Evolutionary conservation across 2,113 vertebrate genomes (phyloP), one percentile per base, ranked within the genome.

Genomic region (Polypterus senegalus): DNA sequence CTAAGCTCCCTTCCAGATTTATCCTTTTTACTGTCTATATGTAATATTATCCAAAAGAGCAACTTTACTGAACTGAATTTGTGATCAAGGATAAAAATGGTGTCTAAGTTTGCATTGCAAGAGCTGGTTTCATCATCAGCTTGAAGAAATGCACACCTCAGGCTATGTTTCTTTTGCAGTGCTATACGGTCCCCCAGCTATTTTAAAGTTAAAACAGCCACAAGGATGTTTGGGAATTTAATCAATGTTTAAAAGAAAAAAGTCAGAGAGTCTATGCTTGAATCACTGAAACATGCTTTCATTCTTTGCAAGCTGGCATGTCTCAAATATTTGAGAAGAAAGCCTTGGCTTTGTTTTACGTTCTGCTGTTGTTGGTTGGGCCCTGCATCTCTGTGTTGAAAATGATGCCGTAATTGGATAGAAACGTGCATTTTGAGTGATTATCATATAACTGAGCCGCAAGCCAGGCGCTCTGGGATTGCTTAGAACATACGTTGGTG

Each of bases 191-290:
- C 9, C 54, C 43, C 54, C 3, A 55, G 54, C 43, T 10, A 55
- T 55, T 55, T 55, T 55, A 5, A 8, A 57, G 56, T 44, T 57
- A 27, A 44, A 43, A 57, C 56, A 6, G 56, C 56, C 56, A 57
- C n/a, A 57, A 57, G 56, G 56, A 57, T 57, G 27, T 57, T 57
- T 57, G 27, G 5, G 56, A 57, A 57, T 57, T 44, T 43, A 57
- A 57, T 57, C 56, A 57, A 57, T 55, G 27, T 27, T 27, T 27
- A 27, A 27, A 27, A 6, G 6, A 43, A 57, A 57, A 57, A 6
- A 55, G 27, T 27, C 27, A 27, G 27, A 27, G 27, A 27, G 27
- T 27, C 27, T 27, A 27, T 27, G 27, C 27, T 27, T 27, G 27
- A 27, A 27, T 27, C 27, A 27, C 27, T 27, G 27, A 27, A 27